A percentile compares a stretch with the other conserved stretches of the same genome.
Evolutionary conservation across 2,888 invertebrate species (phyloP).

Genomic region (Drosophila nr. medialis): DNA sequence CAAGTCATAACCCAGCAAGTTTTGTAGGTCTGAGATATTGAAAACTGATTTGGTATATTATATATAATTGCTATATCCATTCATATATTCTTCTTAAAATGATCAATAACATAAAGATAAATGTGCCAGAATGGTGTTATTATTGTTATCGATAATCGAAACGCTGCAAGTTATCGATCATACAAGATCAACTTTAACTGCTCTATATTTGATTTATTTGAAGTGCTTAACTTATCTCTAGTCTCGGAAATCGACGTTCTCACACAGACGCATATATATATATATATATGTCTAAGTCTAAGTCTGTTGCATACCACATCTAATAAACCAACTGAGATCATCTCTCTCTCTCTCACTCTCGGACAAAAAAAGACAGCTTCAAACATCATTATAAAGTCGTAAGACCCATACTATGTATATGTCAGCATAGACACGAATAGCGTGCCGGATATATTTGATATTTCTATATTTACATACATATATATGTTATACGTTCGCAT

Average conservation of each 20-base stretch:
- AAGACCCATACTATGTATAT: neutral
- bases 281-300: too few species aligned
- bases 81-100: too few species aligned
- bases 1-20: too few species aligned
- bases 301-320: neutral
- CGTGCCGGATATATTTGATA: constrained; percentile 52
- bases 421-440: constrained; percentile 31
- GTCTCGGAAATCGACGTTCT: neutral
- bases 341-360: neutral
- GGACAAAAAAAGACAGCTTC: neutral
- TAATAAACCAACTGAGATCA: neutral
- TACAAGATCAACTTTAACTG: neutral
- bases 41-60: neutral
- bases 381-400: neutral
- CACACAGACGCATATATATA: neutral
- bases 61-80: neutral
- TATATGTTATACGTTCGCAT: constrained; percentile 30
- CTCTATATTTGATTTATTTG: neutral
- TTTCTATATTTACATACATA: neutral
- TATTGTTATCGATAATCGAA: neutral
- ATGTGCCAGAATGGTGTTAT: rapidly evolving
- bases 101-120: neutral
- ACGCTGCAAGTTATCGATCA: neutral
- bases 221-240: neutral
- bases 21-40: too few species aligned